Conservation (phyloP, 2,113 vertebrate genomes). For the Pyrgilauda ruficollis region DNA sequence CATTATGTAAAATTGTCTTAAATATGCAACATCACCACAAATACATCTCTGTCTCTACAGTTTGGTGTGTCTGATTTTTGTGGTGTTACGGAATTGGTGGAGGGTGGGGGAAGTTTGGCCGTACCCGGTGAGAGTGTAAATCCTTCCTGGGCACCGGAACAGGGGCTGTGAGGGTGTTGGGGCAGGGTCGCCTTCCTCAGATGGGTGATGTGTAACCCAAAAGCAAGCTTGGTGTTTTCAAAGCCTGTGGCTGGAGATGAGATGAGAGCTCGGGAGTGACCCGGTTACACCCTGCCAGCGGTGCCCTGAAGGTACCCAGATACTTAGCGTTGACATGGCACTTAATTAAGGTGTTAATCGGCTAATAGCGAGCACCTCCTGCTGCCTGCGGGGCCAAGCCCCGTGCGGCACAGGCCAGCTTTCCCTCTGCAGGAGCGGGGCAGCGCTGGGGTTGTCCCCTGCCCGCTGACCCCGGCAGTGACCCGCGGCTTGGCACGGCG, state of each 20-base stretch:
- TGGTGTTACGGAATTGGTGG: not conserved
- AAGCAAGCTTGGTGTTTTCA: not conserved
- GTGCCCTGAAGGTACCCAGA: not conserved
- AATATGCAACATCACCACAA: constrained; percentile 61
- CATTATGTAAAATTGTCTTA: constrained; percentile 64
- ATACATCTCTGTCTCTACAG: constrained; percentile 40
- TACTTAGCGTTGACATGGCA: not conserved
- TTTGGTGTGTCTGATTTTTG: not conserved
- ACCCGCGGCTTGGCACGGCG: not conserved
- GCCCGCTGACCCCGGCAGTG: not conserved
- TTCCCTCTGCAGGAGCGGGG: not conserved
- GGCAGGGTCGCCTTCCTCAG: not conserved
- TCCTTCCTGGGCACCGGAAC: not conserved
- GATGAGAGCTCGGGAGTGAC: not conserved
- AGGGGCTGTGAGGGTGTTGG: not conserved
- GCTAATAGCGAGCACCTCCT: not conserved
- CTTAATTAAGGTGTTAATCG: not conserved
- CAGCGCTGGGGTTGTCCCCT: not conserved
- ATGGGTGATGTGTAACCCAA: not conserved
- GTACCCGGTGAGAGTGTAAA: rapidly evolving
- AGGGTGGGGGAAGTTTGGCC: not conserved
- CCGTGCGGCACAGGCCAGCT: too few species aligned
- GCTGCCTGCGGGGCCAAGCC: not conserved
- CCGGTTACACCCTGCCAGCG: not conserved
- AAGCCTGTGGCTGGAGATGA: not conserved